Percentiles rank a stretch among this genome's conserved stretches.
Evolutionary conservation across 2,888 invertebrate genomes (phyloP).

Genomic region (Scotopteryx bipunctaria): DNA sequence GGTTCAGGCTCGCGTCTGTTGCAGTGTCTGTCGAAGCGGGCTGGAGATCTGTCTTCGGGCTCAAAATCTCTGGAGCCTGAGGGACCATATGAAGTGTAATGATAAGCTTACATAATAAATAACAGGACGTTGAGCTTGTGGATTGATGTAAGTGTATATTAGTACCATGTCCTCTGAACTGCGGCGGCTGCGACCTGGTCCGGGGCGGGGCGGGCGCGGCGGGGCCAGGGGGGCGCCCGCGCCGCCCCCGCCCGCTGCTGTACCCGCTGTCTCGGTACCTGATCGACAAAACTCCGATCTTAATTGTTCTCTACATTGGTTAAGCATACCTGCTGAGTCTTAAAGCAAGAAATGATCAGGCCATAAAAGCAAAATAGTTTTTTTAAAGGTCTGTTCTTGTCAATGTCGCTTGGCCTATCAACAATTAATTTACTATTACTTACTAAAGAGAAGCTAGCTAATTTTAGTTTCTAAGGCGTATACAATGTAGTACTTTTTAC

Average conservation of each 20-base stretch:
- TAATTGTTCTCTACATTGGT: no score
- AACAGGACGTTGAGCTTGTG: not conserved
- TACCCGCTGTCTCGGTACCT: constrained; percentile 78
- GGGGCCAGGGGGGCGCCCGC: constrained; percentile 38
- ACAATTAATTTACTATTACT: no score
- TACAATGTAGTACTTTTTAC: constrained; percentile 1
- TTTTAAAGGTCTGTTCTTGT: no score
- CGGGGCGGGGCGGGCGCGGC: constrained; percentile 43
- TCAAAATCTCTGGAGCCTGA: constrained; percentile 54
- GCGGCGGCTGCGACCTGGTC: constrained; percentile 63
- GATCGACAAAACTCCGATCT: no score
- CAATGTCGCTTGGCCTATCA: no score
- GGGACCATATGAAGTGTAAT: no score
- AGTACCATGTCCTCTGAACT: constrained; percentile 43
- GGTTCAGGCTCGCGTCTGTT: constrained; percentile 44
- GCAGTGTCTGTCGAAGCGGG: constrained; percentile 27
- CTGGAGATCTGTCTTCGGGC: constrained; percentile 35
- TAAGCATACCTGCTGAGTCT: no score
- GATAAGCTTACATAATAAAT: no score
- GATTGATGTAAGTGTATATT: not conserved
- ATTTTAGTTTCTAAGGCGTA: no score
- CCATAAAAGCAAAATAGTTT: no score
- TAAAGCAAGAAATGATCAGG: no score
- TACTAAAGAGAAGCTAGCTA: no score
- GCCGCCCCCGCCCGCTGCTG: constrained; percentile 60